Evolutionary conservation across 2,888 invertebrate species (phyloP).

Genomic region (Clivina fossor): DNA sequence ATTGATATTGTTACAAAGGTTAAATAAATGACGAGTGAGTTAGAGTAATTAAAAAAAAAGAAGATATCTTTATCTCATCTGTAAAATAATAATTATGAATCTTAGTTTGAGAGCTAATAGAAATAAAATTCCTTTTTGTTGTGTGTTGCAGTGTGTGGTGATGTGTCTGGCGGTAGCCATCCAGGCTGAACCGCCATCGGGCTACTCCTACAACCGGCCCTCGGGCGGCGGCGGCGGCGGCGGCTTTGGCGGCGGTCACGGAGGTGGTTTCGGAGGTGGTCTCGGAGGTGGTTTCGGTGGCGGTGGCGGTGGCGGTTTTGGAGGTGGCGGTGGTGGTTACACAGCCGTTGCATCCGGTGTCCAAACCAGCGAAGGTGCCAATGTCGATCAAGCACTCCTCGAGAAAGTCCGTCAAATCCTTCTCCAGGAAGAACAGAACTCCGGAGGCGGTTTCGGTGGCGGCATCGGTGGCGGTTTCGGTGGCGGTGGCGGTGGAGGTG

Average conservation of each 20-base stretch:
- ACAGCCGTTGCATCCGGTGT: constrained; percentile 75
- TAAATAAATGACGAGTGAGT: too few relatives aligned
- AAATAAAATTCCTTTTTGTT: too few relatives aligned
- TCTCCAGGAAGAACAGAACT: constrained; percentile 74
- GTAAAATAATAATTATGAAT: too few relatives aligned
- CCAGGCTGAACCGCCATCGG: constrained; percentile 68
- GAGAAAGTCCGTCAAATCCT: constrained; percentile 85
- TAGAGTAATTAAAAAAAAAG: too few relatives aligned
- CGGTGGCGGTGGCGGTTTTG: constrained; percentile 52
- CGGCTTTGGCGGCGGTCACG: constrained; percentile 50
- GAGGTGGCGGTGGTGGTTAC: constrained; percentile 71
- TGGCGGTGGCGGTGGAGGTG: constrained; percentile 55
- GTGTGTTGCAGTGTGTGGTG: constrained; percentile 73
- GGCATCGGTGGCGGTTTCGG: constrained; percentile 55
- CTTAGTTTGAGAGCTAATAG: too few relatives aligned
- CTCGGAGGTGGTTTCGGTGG: constrained; percentile 50
- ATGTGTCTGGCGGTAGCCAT: constrained; percentile 75
- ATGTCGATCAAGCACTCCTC: constrained; percentile 76
- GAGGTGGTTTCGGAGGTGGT: constrained; percentile 53
- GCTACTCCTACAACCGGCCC: constrained; percentile 70
- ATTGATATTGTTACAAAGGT: too few relatives aligned
- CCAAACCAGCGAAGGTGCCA: constrained; percentile 80
- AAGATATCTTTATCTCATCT: too few relatives aligned
- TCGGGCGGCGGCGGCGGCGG: constrained; percentile 48
- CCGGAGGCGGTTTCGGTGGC: constrained; percentile 57